These are phyloP conservation scores for Phyllotreta striolata DNA, from an alignment of 2,888 invertebrate genomes.

Conservation along the genomic window DNA sequence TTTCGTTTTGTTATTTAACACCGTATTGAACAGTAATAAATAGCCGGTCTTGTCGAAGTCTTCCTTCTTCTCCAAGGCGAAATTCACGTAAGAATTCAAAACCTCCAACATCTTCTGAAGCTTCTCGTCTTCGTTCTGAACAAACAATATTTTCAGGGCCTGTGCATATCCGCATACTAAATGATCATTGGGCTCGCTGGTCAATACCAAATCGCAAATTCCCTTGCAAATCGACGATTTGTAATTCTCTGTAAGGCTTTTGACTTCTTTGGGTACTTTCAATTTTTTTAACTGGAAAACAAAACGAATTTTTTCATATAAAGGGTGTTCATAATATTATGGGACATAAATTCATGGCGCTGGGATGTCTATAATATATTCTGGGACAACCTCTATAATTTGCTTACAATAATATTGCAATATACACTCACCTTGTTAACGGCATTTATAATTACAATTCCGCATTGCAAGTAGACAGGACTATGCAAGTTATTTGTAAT, in stretches of 20 bases:
- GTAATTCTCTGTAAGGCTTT: slow-evolving; percentile 42
- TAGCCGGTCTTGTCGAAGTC: slow-evolving; percentile 43
- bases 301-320: slow-evolving; percentile 4
- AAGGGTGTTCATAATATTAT: too few relatives aligned
- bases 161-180: slow-evolving; percentile 39
- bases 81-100: slow-evolving; percentile 44
- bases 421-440: slow-evolving; percentile 48
- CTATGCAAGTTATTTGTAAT: slow-evolving; percentile 48
- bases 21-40: slow-evolving; percentile 50
- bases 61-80: slow-evolving; percentile 40
- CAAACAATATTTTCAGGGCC: slow-evolving; percentile 44
- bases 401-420: not conserved
- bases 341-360: too few relatives aligned
- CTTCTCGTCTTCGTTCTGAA: slow-evolving; percentile 42
- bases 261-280: slow-evolving; percentile 46
- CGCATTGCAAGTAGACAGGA: slow-evolving; percentile 47
- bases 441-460: slow-evolving; percentile 46
- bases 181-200: slow-evolving; percentile 35
- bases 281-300: slow-evolving; percentile 50
- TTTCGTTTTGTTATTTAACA: slow-evolving; percentile 52
- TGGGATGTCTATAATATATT: too few relatives aligned
- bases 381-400: not conserved
- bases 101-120: slow-evolving; percentile 40
- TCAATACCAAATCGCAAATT: slow-evolving; percentile 44
- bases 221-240: slow-evolving; percentile 45